Evolutionary conservation across 2,797 vertebrate genomes (phyloP), one percentile per base, ranked within the genome.

Genomic region (Sebastiscus tertius): DNA sequence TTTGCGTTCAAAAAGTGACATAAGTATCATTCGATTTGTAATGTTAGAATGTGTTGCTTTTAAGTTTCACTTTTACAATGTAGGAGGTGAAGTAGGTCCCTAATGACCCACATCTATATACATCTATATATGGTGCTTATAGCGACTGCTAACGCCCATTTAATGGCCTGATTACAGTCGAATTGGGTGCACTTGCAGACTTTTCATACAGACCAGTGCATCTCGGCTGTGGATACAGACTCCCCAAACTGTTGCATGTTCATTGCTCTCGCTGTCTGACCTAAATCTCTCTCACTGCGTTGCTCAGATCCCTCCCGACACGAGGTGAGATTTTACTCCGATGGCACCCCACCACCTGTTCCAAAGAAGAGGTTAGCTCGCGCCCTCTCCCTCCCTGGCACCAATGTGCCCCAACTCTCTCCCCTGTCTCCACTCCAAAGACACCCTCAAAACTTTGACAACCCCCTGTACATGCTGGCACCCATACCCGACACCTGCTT

Each of bases 291-390:
- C 63, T 70, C 34, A 2, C 13, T 71, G 14, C 76, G 29, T 86
- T 64, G 36, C 55, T 74, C 83, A 93, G 93, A 83, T 73, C 67
- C 52, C 1, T 86, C 42, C 75, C 82, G 6, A 80, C 93, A 93
- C 74, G 80, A 88, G 77, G 56, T 36, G 81, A 93, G 94, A 42
- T 94, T 92, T 80, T 94, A 93, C 85, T 96, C 96, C 0, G 94
- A 94, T 4, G 75, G 54, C 67, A 90, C 64, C 8, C 95, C 95
- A 0, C 96, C 96, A 0, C 95, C 95, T 4, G 64, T 96, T n/a
- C 96, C 96, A 1, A 94, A 85, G 82, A 96, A 96, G 73, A 94
- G 10, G 64, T 68, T 94, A 18, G 71, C 29, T 31, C 93, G 96
- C n/a, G 80, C 93, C 69, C 8, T 89, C n/a, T 96, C 95, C 46